phyloP scores from a whole-genome alignment of 1,140 invertebrate species.

The Eulimnadia texana region DNA sequence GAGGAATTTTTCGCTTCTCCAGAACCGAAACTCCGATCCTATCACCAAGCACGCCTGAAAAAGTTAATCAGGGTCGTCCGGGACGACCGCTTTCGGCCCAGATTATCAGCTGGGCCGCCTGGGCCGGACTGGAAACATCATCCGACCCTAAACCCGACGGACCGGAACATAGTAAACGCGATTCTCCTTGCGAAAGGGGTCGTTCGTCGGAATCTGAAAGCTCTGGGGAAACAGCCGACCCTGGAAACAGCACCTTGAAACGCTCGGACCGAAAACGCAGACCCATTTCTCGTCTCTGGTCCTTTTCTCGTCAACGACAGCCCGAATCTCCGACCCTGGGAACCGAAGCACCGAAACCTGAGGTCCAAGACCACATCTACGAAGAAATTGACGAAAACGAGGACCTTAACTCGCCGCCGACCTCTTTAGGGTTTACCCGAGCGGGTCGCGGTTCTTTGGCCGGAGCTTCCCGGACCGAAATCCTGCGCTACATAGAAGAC shows the following conservation, averaged over 20 bases:
- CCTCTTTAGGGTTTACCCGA: not conserved
- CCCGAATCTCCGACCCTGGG: not conserved
- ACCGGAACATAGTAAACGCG: no score
- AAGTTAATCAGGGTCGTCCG: no score
- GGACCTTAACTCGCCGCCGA: not conserved
- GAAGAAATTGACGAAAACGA: constrained; percentile 13
- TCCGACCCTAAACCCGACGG: no score
- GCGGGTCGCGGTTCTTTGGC: not conserved
- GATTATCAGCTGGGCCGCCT: constrained; percentile 2
- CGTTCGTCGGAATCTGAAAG: no score
- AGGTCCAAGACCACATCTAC: constrained; percentile 4
- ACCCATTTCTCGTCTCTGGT: constrained; percentile 6
- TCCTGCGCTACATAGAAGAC: constrained; percentile 1
- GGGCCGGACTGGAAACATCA: not conserved
- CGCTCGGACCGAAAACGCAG: constrained; percentile 2
- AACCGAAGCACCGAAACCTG: not conserved
- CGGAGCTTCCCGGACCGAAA: not conserved
- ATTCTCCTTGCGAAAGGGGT: no score
- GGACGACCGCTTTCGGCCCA: not conserved
- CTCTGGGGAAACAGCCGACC: no score
- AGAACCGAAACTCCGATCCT: not conserved
- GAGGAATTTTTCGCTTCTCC: not conserved
- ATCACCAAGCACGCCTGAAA: no score
- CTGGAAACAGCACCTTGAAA: not conserved
- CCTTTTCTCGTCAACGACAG: not conserved